Percentiles rank a stretch among this genome's conserved stretches.
Conservation (phyloP, 2,113 vertebrate species). For the Grus americana region DNA sequence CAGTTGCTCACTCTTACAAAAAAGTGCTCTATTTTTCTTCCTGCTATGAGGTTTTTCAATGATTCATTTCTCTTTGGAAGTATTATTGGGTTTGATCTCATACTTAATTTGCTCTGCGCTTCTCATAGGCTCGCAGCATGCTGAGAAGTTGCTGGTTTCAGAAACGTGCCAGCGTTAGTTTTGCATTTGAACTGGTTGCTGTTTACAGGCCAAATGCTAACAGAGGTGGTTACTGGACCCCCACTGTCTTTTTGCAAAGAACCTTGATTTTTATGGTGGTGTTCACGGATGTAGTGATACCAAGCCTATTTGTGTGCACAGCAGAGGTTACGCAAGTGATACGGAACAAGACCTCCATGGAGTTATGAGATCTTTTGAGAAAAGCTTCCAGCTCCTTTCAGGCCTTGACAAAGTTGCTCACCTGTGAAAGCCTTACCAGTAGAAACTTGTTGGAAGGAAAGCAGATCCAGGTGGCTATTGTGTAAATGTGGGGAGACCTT, state of each 20-base stretch:
- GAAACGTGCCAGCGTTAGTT: neutral
- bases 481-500: conserved; percentile 42
- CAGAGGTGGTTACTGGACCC: neutral
- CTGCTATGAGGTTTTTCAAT: neutral
- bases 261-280: neutral
- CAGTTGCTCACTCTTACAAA: neutral
- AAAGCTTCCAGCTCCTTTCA: neutral
- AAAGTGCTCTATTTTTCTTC: neutral
- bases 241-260: neutral
- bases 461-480: conserved; percentile 36
- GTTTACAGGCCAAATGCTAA: neutral
- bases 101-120: conserved; percentile 3
- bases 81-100: conserved; percentile 25
- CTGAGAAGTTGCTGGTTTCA: neutral
- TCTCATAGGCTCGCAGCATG: neutral
- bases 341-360: neutral
- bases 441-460: conserved; percentile 37
- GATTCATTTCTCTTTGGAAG: conserved; percentile 16
- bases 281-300: neutral
- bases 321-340: neutral
- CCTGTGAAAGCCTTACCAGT: conserved; percentile 29
- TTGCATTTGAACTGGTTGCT: neutral
- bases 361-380: neutral
- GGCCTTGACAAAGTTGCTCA: neutral
- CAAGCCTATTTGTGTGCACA: neutral